Evolutionary conservation across 30 jellyfish, hydroid and myxozoan genomes (phyloP), one percentile per base, ranked within the genome.

Genomic region (Mastigias papua): DNA sequence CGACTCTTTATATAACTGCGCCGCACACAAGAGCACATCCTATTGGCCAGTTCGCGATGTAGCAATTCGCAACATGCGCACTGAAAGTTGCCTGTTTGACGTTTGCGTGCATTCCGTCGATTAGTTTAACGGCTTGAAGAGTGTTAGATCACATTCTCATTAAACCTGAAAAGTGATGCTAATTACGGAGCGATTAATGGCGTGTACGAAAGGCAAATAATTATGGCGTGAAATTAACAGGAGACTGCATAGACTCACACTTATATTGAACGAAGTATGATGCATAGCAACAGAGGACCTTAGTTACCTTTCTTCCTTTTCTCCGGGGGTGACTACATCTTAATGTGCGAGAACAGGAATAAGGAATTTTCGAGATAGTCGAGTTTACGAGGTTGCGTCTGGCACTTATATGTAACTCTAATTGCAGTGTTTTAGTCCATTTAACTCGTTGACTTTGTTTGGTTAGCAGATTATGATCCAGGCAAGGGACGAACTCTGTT

Each of bases 21-120:
- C 50, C 35, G 46, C 4, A 19, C 27, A 32, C 86, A 46, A 50
- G 50, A 16, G 60, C 48, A 73, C 42, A 21, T 75, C 71, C 86
- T 25, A 75, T 75, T 75, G 86, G 86, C 71, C 46, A 54, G 75
- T 60, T 75, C 19, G 73, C 26, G 30, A 33, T 75, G 74, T 33
- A 69, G 74, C 23, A 3, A 75, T 75, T 23, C 23, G 49, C 49
- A 73, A 75, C 86, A 75, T 51, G 86, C 80, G 32, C 80, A 16
- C 32, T 69, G 62, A 26, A 13, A 31, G 9, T 30, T 29, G 54
- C 7, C 30, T 60, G 11, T 26, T 32, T 37, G n/a, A 21, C 32
- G 27, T 23, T 65, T 42, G 21, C 21, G 37, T 65, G 23, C 49
- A 65, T 65, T 65, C 60, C 13, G 16, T 46, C 17, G 77, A 65